Conservation (phyloP, 2,797 vertebrate genomes). For the Stomatorhinus walkeri region DNA sequence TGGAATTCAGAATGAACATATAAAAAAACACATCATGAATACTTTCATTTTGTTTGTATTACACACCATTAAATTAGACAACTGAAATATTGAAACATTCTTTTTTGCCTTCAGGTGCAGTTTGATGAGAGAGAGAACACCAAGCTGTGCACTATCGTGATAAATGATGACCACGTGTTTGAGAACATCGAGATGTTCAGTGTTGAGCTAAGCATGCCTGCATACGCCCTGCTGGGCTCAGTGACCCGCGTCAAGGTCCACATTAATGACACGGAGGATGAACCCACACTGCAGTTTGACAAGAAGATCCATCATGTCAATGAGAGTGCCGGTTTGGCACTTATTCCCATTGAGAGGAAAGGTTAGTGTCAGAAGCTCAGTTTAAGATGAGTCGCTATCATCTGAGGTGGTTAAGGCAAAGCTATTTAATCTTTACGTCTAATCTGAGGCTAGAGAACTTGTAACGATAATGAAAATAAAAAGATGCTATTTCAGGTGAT, state of each 20-base stretch:
- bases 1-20: neutral
- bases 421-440: neutral
- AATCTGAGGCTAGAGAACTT: neutral
- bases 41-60: neutral
- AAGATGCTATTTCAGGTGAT: neutral
- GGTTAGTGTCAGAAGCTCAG: conserved; percentile 50
- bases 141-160: conserved; percentile 80
- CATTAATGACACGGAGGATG: conserved; percentile 82
- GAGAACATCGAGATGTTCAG: conserved; percentile 77
- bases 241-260: conserved; percentile 65
- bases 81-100: neutral
- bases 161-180: conserved; percentile 80
- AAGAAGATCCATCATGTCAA: conserved; percentile 78
- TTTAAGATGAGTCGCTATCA: neutral
- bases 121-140: conserved; percentile 89
- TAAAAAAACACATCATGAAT: neutral
- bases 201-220: conserved; percentile 90
- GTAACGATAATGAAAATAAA: neutral
- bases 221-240: conserved; percentile 80
- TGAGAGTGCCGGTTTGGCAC: conserved; percentile 72
- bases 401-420: neutral
- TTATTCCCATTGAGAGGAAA: conserved; percentile 77
- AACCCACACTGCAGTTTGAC: conserved; percentile 83
- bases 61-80: neutral
- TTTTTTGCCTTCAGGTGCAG: conserved; percentile 70